Base-by-base conservation (phyloP, 1,140 invertebrate species). In the Drosophila melanogaster region DNA sequence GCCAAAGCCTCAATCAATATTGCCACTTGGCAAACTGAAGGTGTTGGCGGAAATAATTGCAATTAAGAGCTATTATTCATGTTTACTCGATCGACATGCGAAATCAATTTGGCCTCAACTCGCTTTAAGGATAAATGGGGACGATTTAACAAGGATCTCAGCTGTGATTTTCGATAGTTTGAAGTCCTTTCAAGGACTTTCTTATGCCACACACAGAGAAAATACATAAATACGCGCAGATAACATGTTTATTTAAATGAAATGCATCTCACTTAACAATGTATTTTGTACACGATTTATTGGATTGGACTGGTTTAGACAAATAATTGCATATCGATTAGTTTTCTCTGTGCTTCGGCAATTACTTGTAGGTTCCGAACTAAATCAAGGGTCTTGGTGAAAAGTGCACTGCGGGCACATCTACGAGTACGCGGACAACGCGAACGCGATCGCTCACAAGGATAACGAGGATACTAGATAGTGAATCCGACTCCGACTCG, bases 361-460 rank as follows among this genome's bases (percentile, higher is more conserved):
- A 53, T 79, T 79, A 79, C 77, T 22, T 75, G 26, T 49, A 2
- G 49, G 49, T 60, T 69, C 46, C 30, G 40, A 75, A 60, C 57
- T 12, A 54, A 49, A 46, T 64, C 46, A 66, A 72, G 46, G 19
- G 41, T 41, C 49, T 24, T 53, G 40, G 33, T 61, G 43, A 60
- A 61, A 56, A 67, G 83, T 87, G 83, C 83, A 87, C 83, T 72
- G 83, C 83, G 46, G 83, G 83, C 83, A 87, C 81, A 38, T 53
- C 40, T 17, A 53, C 37, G 61, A 50, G 69, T 59, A 75, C 37
- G 61, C 55, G 69, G 69, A 75, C 58, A 66, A 56, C 57, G 55
- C 66, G 47, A 12, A 24, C 11, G 44, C 26, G 35, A 10, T n/a
- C 1, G 47, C 15, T 50, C 4, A 17, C n/a, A 55, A 65, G 70